A percentile compares a stretch with the other conserved stretches of the same genome.
phyloP scores from a whole-genome alignment of 2,888 invertebrate genomes.

The Incurvaria masculella region DNA sequence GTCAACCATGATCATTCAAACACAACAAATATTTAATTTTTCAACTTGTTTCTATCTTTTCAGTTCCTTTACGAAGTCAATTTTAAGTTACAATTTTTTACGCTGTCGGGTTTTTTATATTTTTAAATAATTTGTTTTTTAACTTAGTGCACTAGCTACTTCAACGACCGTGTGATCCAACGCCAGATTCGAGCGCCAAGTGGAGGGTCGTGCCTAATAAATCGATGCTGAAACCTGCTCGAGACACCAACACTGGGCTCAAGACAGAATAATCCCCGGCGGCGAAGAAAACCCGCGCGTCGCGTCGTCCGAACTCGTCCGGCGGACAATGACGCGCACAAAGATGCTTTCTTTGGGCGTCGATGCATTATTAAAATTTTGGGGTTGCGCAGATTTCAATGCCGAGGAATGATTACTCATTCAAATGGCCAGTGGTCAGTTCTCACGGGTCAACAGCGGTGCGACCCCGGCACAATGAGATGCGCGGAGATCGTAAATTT shows the following conservation, averaged over 20 bases:
- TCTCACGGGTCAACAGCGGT: conserved; percentile 49
- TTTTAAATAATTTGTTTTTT: too few relatives aligned
- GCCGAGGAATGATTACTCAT: conserved; percentile 28
- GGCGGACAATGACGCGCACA: conserved; percentile 25
- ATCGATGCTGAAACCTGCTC: background rate
- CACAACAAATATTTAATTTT: too few relatives aligned
- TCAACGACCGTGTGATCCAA: too few relatives aligned
- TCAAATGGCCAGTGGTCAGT: conserved; percentile 28
- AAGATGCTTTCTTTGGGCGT: conserved; percentile 44
- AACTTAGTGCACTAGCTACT: too few relatives aligned
- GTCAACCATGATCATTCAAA: too few relatives aligned
- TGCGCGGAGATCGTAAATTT: conserved; percentile 31
- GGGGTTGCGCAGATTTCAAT: conserved; percentile 44
- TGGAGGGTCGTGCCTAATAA: too few relatives aligned
- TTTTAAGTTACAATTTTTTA: too few relatives aligned
- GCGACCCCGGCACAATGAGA: conserved; percentile 45
- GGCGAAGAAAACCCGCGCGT: conserved; percentile 29
- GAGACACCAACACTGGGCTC: conserved; percentile 25
- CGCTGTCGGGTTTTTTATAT: too few relatives aligned
- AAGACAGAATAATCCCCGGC: conserved; percentile 41
- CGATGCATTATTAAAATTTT: conserved; percentile 51
- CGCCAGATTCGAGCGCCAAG: too few relatives aligned
- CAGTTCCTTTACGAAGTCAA: too few relatives aligned
- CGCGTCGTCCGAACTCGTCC: conserved; percentile 28
- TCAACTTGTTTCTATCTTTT: too few relatives aligned